These are phyloP conservation scores for Sinocyclocheilus maitianheensis DNA, from an alignment of 2,113 vertebrate genomes.

Conservation along the genomic window DNA sequence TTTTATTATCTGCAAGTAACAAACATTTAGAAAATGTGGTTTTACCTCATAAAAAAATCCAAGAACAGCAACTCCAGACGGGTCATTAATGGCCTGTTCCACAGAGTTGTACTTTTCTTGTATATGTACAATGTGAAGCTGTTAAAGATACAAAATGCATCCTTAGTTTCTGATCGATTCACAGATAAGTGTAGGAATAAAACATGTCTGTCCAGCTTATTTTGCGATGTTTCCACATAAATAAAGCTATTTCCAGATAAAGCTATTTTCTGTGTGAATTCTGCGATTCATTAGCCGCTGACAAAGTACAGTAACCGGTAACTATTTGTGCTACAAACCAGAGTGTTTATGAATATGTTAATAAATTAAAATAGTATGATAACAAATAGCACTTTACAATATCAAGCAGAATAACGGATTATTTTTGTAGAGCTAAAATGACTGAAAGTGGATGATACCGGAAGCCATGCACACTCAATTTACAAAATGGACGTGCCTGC, in stretches of 20 bases:
- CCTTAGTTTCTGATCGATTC: neutral
- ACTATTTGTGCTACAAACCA: neutral
- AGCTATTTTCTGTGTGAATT: neutral
- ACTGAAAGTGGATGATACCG: neutral
- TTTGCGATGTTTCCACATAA: neutral
- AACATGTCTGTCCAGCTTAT: neutral
- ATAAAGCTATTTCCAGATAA: neutral
- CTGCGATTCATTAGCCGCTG: neutral
- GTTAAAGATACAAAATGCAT: neutral
- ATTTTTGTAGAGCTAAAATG: neutral
- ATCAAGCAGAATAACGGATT: neutral
- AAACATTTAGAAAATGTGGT: neutral
- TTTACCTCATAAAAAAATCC: constrained; percentile 83
- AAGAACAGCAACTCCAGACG: constrained; percentile 77
- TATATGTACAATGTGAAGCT: constrained; percentile 88
- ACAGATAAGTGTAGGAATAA: neutral
- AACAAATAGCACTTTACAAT: neutral
- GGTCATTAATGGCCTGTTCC: constrained; percentile 50
- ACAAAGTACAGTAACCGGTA: neutral
- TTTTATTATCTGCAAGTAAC: neutral
- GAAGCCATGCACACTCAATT: neutral
- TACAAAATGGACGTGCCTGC: neutral
- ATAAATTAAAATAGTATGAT: neutral
- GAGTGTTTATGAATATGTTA: neutral
- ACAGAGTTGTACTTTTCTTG: constrained; percentile 60